Conservation (phyloP, 2,113 vertebrate species). For the Chionodraco myersi region DNA sequence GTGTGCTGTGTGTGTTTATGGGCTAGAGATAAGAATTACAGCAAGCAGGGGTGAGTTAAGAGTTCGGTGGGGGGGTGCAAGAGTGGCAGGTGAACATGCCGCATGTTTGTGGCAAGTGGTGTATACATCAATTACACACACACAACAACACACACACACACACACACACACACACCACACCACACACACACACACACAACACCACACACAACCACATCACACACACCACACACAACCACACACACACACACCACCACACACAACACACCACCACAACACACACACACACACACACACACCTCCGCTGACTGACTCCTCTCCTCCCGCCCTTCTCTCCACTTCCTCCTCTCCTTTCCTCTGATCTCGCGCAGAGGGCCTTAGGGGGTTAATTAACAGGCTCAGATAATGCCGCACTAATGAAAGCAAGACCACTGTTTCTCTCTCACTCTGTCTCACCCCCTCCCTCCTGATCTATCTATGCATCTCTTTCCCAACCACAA, state of each 20-base stretch:
- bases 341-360: conserved; percentile 66
- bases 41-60: conserved; percentile 70
- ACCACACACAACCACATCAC: neutral
- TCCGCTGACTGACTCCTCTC: conserved; percentile 25
- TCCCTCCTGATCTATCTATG: neutral
- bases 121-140: conserved; percentile 21
- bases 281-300: conserved; percentile 24
- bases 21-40: conserved; percentile 2
- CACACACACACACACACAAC: neutral
- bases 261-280: conserved; percentile 9
- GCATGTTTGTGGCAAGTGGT: conserved; percentile 75
- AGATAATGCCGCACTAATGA: conserved; percentile 85
- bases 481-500: conserved; percentile 4
- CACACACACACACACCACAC: conserved; percentile 17
- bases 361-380: conserved; percentile 81
- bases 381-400: conserved; percentile 86
- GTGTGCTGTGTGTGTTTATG: neutral
- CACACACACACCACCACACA: neutral
- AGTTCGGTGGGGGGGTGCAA: conserved; percentile 64
- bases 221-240: too few species aligned
- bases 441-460: conserved; percentile 34
- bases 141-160: conserved; percentile 14
- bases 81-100: conserved; percentile 49
- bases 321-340: conserved; percentile 57
- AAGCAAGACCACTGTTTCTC: conserved; percentile 77